phyloP scores from a whole-genome alignment of 2,888 invertebrate species.

The Xanthorhoe designata region DNA sequence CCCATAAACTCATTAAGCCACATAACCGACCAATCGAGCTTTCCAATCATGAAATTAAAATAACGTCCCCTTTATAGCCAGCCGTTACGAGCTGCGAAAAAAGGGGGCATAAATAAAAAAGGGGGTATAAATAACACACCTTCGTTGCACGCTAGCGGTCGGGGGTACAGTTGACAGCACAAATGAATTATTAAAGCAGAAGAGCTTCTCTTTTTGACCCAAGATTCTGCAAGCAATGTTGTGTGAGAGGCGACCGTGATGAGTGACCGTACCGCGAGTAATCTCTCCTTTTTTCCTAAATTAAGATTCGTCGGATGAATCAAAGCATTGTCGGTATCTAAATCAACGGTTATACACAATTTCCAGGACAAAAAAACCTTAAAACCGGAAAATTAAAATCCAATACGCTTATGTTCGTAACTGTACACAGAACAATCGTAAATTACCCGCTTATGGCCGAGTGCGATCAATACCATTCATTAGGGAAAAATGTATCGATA shows the following conservation, averaged over 20 bases:
- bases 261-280: no score
- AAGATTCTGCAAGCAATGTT: no score
- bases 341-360: neutral
- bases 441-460: conserved; percentile 78
- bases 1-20: conserved; percentile 83
- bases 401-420: conserved; percentile 12
- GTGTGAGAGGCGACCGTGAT: no score
- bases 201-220: no score
- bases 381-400: neutral
- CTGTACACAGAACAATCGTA: conserved; percentile 55
- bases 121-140: conserved; percentile 85
- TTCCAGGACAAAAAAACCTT: neutral
- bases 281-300: no score
- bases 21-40: conserved; percentile 84
- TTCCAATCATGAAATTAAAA: conserved; percentile 86
- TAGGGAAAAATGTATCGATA: conserved; percentile 78
- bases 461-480: conserved; percentile 82
- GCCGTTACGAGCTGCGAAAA: conserved; percentile 86
- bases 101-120: conserved; percentile 84
- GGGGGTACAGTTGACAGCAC: conserved; percentile 56
- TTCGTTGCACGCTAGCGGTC: conserved; percentile 76
- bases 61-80: conserved; percentile 82
- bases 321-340: no score
- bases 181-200: conserved; percentile 2
- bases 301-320: no score